Evolutionary conservation across 2,888 invertebrate species (phyloP).

Genomic region (Andrena fulva): DNA sequence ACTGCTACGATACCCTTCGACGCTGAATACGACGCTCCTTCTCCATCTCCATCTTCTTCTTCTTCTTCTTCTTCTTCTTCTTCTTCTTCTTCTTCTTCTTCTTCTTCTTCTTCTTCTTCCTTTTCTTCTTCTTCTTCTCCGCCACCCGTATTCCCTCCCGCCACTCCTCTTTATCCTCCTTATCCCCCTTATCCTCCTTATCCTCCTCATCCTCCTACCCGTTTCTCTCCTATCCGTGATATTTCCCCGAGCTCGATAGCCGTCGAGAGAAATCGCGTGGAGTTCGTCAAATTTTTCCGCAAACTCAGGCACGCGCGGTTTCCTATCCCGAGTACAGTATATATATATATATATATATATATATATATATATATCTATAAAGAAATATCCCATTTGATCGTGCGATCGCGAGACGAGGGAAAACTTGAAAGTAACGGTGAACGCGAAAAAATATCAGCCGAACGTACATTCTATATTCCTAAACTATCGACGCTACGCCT

Average conservation of each 20-base stretch:
- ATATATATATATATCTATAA: neutral
- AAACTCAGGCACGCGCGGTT: conserved; percentile 8
- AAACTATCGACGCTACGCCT: neutral
- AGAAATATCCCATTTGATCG: conserved; percentile 8
- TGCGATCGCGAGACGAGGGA: neutral
- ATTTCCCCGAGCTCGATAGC: conserved; percentile 25
- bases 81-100: neutral
- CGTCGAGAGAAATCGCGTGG: conserved; percentile 30
- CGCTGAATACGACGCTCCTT: conserved; percentile 17
- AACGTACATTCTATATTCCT: neutral
- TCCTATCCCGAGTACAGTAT: no score
- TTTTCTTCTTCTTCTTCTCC: neutral
- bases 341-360: no score
- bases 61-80: neutral
- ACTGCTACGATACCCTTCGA: conserved; percentile 58
- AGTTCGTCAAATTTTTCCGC: conserved; percentile 56
- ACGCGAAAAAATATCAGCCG: neutral
- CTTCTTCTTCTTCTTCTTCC: neutral
- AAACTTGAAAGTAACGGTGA: neutral
- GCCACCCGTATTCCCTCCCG: neutral
- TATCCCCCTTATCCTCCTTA: neutral
- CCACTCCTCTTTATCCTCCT: neutral
- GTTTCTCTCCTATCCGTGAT: neutral
- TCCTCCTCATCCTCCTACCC: neutral
- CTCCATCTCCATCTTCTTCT: neutral